Evolutionary conservation across 2,888 invertebrate genomes (phyloP), one percentile per base, ranked within the genome.

Genomic region (Lapara coniferarum): DNA sequence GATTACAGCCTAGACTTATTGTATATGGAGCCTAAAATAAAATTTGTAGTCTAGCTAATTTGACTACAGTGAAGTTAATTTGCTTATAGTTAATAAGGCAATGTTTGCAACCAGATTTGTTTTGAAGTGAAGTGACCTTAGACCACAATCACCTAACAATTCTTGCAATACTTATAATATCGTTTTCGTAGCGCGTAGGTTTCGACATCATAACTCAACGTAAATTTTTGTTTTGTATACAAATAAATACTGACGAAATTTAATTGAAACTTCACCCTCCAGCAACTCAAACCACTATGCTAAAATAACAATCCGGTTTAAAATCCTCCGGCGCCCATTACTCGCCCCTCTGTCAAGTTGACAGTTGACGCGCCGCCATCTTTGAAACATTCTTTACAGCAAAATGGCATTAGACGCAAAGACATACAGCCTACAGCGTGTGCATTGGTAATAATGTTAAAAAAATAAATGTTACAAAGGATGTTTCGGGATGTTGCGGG

Each of bases 331-430:
- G 83, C 82, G 77, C 80, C 86, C 85, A 85, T 87, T 87, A 81
- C 79, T 80, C 85, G 88, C 86, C 84, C 79, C 83, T 83, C 86
- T 87, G 91, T 91, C 91, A 90, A 83, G 80, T 76, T 91, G 92
- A 92, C 91, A 91, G 87, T 86, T 87, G 87, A 88, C 80, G 81
- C 78, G 81, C 81, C 82, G 79, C 82, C 78, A 77, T 77, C 77
- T 73, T 74, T 68, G 53, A 51, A 72, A 74, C 46, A 19, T 19
- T 49, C 19, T 7, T 63, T 44, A 46, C 12, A 63, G 19, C 46
- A 63, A 63, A 63, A 49, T 63, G 49, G 63, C 63, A 49, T 63
- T 63, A 63, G 72, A 73, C 74, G 74, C 71, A 71, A 73, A 70
- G 69, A 72, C 73, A 66, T 66, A 68, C 13, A 51, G n/a, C 59